Evolutionary conservation across 2,888 invertebrate genomes (phyloP).

Genomic region (Clusia tigrina): DNA sequence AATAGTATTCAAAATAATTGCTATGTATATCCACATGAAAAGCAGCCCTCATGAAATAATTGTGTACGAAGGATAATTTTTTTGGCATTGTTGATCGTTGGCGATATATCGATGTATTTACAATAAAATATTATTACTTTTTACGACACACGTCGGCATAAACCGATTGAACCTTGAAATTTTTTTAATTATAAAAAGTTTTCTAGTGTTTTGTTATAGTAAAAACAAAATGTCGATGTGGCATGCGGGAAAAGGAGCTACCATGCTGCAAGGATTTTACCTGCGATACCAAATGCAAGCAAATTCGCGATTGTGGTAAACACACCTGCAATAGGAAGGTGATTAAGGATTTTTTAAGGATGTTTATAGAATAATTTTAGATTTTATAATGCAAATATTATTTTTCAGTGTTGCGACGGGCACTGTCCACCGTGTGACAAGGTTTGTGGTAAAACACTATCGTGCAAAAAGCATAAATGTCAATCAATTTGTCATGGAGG

Average conservation of each 20-base stretch:
- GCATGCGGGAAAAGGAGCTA: conserved; percentile 78
- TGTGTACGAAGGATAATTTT: too few species aligned
- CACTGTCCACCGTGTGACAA: conserved; percentile 86
- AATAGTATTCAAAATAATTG: too few species aligned
- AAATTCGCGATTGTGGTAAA: conserved; percentile 80
- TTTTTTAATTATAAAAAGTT: conserved; percentile 20
- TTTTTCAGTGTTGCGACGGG: conserved; percentile 79
- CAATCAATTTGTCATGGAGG: conserved; percentile 79
- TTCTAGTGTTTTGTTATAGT: conserved; percentile 70
- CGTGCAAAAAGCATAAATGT: conserved; percentile 89
- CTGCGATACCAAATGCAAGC: conserved; percentile 90
- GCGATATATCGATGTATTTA: too few species aligned
- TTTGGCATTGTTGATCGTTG: too few species aligned
- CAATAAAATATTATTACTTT: too few species aligned
- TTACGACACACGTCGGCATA: too few species aligned
- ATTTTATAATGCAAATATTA: not conserved
- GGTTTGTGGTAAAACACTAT: conserved; percentile 80
- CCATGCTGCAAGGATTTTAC: conserved; percentile 86
- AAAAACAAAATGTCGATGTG: conserved; percentile 84
- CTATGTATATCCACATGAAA: too few species aligned
- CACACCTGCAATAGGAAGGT: conserved; percentile 89
- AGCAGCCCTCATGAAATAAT: too few species aligned
- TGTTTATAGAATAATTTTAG: not conserved
- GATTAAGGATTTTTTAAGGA: conserved; percentile 29
- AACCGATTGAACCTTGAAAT: conserved; percentile 10